phyloP scores from a whole-genome alignment of 1,140 invertebrate genomes.

The Acyrthosiphon pisum region DNA sequence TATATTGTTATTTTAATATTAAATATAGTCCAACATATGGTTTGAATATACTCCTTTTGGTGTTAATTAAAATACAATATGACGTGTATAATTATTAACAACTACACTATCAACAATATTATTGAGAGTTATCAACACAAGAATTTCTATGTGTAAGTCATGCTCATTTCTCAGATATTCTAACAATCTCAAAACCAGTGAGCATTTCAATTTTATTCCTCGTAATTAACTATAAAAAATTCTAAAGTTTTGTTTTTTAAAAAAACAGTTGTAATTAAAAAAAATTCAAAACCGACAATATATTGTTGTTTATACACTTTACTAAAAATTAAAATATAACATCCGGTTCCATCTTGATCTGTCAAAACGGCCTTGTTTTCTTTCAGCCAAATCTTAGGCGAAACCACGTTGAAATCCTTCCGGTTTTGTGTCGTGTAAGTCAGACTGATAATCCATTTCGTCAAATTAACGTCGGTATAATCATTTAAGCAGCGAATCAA shows the following conservation, averaged over 20 bases:
- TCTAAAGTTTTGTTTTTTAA: constrained; percentile 61
- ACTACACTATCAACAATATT: no score
- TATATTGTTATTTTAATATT: no score
- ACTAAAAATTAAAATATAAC: constrained; percentile 50
- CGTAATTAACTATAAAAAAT: constrained; percentile 70
- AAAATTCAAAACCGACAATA: no score
- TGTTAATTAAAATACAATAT: no score
- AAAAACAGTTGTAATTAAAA: neutral
- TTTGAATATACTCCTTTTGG: no score
- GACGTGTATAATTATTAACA: no score
- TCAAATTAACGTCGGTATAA: neutral
- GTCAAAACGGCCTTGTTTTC: neutral
- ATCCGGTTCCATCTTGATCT: neutral
- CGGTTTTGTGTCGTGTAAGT: constrained; percentile 48
- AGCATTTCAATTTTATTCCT: constrained; percentile 65
- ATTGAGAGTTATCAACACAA: no score
- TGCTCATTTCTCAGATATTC: constrained; percentile 66
- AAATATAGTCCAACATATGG: no score
- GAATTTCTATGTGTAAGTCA: constrained; percentile 59
- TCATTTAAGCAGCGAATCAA: neutral
- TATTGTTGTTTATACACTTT: neutral
- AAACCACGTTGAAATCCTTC: neutral
- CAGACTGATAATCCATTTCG: constrained; percentile 41
- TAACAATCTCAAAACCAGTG: constrained; percentile 63
- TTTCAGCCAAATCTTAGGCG: constrained; percentile 36